phyloP scores from a whole-genome alignment of 2,888 invertebrate species.

The Entomobrya proxima region DNA sequence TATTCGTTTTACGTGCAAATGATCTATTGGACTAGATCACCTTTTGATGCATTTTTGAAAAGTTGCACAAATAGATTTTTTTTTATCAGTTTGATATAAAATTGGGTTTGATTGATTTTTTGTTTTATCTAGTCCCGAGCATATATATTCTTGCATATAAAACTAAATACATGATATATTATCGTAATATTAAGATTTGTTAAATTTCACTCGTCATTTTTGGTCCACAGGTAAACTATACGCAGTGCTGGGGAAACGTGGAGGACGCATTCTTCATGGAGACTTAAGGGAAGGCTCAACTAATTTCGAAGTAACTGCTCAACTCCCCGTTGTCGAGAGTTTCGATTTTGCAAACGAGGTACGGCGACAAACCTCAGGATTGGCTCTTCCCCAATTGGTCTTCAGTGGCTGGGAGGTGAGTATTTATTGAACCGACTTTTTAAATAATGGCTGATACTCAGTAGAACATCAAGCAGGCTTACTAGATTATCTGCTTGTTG shows the following conservation, averaged over 20 bases:
- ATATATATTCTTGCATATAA: background rate
- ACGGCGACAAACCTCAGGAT: slow-evolving; percentile 95
- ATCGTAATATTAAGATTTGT: background rate
- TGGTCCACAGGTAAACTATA: slow-evolving; percentile 87
- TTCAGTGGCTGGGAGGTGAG: slow-evolving; percentile 98
- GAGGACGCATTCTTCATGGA: slow-evolving; percentile 91
- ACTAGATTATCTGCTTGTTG: slow-evolving; percentile 27
- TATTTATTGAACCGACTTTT: slow-evolving; percentile 28
- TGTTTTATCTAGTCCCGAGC: background rate
- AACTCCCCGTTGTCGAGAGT: slow-evolving; percentile 97
- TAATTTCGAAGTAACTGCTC: slow-evolving; percentile 91
- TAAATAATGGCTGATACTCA: slow-evolving; percentile 50
- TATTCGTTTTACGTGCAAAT: slow-evolving; percentile 6
- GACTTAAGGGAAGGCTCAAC: slow-evolving; percentile 93
- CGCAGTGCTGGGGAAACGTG: slow-evolving; percentile 90
- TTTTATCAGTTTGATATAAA: too few species aligned
- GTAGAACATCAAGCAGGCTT: slow-evolving; percentile 54
- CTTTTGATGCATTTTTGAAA: background rate
- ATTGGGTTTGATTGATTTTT: background rate
- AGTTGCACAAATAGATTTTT: background rate
- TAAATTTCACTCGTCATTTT: slow-evolving; percentile 28
- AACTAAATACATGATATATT: too few species aligned
- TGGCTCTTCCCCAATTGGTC: slow-evolving; percentile 95
- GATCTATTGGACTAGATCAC: slow-evolving; percentile 1
- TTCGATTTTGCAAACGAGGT: slow-evolving; percentile 96